Conservation (phyloP, 1,140 invertebrate genomes). For the Zophobas morio region DNA sequence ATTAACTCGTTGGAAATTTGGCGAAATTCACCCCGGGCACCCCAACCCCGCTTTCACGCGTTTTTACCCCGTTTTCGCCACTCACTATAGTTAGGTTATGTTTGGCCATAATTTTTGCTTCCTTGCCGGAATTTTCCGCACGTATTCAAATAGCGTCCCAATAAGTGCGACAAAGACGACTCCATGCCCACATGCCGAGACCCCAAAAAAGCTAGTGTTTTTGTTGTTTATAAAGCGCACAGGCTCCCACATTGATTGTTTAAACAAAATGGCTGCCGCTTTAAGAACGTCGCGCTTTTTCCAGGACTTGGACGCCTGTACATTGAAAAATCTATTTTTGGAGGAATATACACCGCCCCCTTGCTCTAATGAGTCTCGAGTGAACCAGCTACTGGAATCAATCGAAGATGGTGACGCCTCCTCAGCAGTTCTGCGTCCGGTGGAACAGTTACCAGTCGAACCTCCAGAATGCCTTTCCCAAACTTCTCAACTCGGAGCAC, state of each 20-base stretch:
- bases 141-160: slow-evolving; percentile 34
- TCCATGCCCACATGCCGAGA: slow-evolving; percentile 47
- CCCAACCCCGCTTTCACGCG: background rate
- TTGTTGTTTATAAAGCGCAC: slow-evolving; percentile 38
- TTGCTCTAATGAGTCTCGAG: slow-evolving; percentile 41
- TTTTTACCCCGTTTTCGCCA: slow-evolving; percentile 12
- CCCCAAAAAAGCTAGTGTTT: slow-evolving; percentile 47
- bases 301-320: slow-evolving; percentile 29
- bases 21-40: background rate
- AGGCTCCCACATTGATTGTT: slow-evolving; percentile 18
- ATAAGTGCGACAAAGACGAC: slow-evolving; percentile 47
- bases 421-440: slow-evolving; percentile 85
- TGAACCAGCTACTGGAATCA: background rate
- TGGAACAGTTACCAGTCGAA: slow-evolving; percentile 93
- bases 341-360: slow-evolving; percentile 46
- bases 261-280: slow-evolving; percentile 28
- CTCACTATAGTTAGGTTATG: slow-evolving; percentile 57
- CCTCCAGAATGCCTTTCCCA: slow-evolving; percentile 83
- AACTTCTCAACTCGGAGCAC: slow-evolving; percentile 85
- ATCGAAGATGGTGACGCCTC: slow-evolving; percentile 64
- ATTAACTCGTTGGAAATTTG: background rate
- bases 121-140: slow-evolving; percentile 56
- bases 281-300: background rate
- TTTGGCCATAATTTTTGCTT: slow-evolving; percentile 57
- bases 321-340: slow-evolving; percentile 43